Base-by-base conservation (phyloP, 2,113 vertebrate species). In the Numida meleagris region DNA sequence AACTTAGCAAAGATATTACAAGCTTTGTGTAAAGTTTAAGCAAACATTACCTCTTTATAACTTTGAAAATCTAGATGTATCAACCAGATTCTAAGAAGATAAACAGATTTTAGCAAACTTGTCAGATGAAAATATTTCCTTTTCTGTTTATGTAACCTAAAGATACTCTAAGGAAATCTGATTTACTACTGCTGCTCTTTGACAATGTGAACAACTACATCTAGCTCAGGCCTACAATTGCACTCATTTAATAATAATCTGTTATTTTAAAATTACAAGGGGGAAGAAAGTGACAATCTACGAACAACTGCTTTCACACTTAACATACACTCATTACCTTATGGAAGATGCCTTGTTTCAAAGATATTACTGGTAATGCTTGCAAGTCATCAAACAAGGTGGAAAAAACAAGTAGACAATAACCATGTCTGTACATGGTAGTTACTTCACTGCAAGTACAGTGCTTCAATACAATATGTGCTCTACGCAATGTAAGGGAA, bases 381-480 rank as follows among this genome's bases (percentile, higher is more conserved):
- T 48, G 9, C 6, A 82, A 45, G 45, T 40, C 34, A 57, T 36
- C 57, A 55, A 82, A 58, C 6, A 53, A 63, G 25, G 12, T 19
- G 20, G 14, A 65, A 58, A 21, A 1, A 2, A 11, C 8, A 20
- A 73, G 81, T 13, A 58, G 27, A 53, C 17, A 19, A 29, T 59
- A 43, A 34, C 3, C 18, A 71, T 17, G 3, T 23, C 25, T 40
- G 2, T 45, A 58, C 3, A 87, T 68, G 14, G 10, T 65, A 50
- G 8, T 65, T 55, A 58, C 12, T 78, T 76, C 33, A 59, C 21
- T 29, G 59, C 10, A 34, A 57, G 24, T 40, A 23, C 10, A 75
- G 34, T 0, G 1, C 25, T 29, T 36, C 50, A n/a, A 27, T 61
- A 74, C 24, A 88, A 66, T 2, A 31, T 2, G 4, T 2, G 1